Base-by-base conservation (phyloP, 1,140 invertebrate genomes). In the Neotoxoptera formosana region DNA sequence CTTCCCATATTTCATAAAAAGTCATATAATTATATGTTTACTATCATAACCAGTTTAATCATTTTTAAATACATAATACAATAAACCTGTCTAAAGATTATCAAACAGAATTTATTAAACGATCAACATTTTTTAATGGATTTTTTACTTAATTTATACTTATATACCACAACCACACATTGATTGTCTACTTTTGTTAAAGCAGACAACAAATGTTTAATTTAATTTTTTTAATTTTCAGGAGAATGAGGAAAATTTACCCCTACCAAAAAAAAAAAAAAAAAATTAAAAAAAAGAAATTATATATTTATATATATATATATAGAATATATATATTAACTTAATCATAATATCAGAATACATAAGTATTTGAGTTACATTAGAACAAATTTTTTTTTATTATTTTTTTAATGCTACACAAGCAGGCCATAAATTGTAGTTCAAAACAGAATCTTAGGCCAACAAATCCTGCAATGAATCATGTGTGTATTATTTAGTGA, bases 181-280 rank as follows among this genome's bases (percentile, higher is more conserved):
- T 67, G 2, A 14, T 90, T 90, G 56, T 67, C 89, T 90, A 90
- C 87, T 89, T 60, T 36, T 36, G 25, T 36, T 6, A 23, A 60
- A 67, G 56, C 20, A 90, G 36, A 90, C 56, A 90, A 90, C 7
- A 9, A 60, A 90, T 45, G 53, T 90, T 45, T 25, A 90, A n/a
- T 41, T 90, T 45, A 14, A 90, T 20, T 41, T 60, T 60, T 67
- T 67, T 34, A 30, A 20, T 7, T 86, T 56, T 86, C 30, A 84
- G 91, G 91, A 93, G 91, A 93, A 93, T 93, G 91, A 93, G 91
- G 91, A 93, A 45, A 36, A 53, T 84, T 92, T 53, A 56, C n/a
- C n/a, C n/a, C 34, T 56, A 81, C 30, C 45, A 93, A 14, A 86
- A 93, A 53, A 83, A 84, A 84, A 53, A 91, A 81, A 23, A 41